These are phyloP conservation scores for Psettodes erumei DNA, from an alignment of 2,113 vertebrate genomes.

Conservation along the genomic window DNA sequence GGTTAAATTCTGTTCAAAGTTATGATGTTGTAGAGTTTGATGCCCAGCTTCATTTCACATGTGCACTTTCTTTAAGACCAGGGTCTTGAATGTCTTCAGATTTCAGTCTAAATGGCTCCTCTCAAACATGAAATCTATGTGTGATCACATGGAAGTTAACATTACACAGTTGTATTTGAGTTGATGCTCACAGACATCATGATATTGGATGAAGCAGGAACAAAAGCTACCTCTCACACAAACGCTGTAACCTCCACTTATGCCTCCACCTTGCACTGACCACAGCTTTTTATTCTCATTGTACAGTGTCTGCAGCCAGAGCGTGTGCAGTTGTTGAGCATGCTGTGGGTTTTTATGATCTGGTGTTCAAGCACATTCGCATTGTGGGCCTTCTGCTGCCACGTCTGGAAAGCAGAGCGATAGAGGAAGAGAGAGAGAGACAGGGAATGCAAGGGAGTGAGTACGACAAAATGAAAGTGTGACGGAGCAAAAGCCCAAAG, in stretches of 20 bases:
- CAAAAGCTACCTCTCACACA: not conserved
- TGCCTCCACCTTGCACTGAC: not conserved
- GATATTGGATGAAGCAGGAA: not conserved
- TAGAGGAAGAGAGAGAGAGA: slow-evolving; percentile 14
- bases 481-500: slow-evolving; percentile 47
- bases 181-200: not conserved
- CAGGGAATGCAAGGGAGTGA: not conserved
- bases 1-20: not conserved
- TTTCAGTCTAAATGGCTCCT: not conserved
- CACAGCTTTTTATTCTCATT: not conserved
- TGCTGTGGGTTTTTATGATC: slow-evolving; percentile 43
- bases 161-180: not conserved
- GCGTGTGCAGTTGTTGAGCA: not conserved
- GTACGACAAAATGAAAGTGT: slow-evolving; percentile 44
- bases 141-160: not conserved
- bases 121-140: not conserved
- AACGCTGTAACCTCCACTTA: not conserved
- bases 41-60: not conserved
- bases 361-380: slow-evolving; percentile 28
- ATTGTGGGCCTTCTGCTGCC: slow-evolving; percentile 27
- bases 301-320: slow-evolving; percentile 7
- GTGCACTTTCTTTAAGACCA: not conserved
- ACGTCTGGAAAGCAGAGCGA: slow-evolving; percentile 14
- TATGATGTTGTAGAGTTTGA: not conserved
- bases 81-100: not conserved